A percentile compares a stretch with the other conserved stretches of the same genome.
Conservation (phyloP, 2,797 vertebrate species). For the Prunella strophiata region DNA sequence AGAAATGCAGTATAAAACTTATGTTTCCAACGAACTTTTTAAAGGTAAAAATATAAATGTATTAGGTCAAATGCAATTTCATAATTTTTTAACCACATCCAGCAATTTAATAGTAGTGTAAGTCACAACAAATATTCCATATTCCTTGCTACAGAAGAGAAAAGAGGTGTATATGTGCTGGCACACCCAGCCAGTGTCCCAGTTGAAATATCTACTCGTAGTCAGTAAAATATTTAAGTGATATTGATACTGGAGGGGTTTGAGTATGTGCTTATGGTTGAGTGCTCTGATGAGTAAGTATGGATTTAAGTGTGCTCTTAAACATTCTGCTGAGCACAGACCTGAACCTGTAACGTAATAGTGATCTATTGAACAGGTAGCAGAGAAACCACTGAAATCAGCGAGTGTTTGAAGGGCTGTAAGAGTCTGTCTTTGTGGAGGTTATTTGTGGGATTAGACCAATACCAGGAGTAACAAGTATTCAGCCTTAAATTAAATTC, state of each 20-base stretch:
- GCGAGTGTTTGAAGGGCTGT: neutral
- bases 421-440: neutral
- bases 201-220: neutral
- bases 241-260: slow-evolving; percentile 8
- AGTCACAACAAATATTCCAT: neutral
- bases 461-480: neutral
- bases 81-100: neutral
- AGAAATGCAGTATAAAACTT: neutral
- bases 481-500: neutral
- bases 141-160: neutral
- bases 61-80: neutral
- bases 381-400: slow-evolving; percentile 30
- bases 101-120: neutral
- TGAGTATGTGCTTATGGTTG: neutral
- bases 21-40: neutral
- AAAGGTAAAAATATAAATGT: neutral
- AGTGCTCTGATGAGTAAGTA: neutral
- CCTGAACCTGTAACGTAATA: neutral
- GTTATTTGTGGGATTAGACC: neutral
- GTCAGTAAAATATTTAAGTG: neutral
- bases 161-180: neutral
- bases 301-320: slow-evolving; percentile 13
- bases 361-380: neutral
- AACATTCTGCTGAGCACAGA: slow-evolving; percentile 50
- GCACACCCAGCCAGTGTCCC: neutral